Evolutionary conservation across 92 coral and sea anemone species (phyloP).

Genomic region (Nematostella vectensis): DNA sequence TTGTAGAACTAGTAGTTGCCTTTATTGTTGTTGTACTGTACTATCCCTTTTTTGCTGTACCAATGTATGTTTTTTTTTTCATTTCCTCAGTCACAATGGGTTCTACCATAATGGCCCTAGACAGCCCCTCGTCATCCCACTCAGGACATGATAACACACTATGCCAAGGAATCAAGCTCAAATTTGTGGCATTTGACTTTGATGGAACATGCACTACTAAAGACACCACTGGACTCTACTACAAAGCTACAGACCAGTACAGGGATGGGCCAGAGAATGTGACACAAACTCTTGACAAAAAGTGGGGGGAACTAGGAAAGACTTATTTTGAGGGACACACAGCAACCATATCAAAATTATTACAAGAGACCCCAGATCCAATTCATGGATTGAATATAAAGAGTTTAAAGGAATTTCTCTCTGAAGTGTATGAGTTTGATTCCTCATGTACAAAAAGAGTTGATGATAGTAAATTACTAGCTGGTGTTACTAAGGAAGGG

Average conservation of each 20-base stretch:
- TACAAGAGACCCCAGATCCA: constrained; percentile 15
- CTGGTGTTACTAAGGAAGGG: constrained; percentile 63
- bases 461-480: constrained; percentile 64
- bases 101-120: constrained; percentile 12
- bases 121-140: constrained; percentile 19
- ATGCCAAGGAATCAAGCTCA: constrained; percentile 50
- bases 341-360: constrained; percentile 33
- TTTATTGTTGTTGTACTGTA: too few species aligned
- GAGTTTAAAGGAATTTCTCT: constrained; percentile 54
- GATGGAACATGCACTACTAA: constrained; percentile 86
- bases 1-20: too few species aligned
- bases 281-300: constrained; percentile 43
- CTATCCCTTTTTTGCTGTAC: too few species aligned
- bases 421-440: constrained; percentile 48
- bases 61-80: not conserved
- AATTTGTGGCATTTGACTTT: constrained; percentile 84
- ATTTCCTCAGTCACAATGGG: constrained; percentile 15
- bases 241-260: constrained; percentile 82
- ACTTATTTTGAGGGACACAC: constrained; percentile 43
- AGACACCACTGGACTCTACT: constrained; percentile 68
- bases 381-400: constrained; percentile 33
- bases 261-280: constrained; percentile 28
- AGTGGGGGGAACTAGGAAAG: constrained; percentile 57
- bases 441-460: constrained; percentile 41
- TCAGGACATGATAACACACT: constrained; percentile 33